Base-by-base conservation (phyloP, 2,113 vertebrate species). In the Apus apus region DNA sequence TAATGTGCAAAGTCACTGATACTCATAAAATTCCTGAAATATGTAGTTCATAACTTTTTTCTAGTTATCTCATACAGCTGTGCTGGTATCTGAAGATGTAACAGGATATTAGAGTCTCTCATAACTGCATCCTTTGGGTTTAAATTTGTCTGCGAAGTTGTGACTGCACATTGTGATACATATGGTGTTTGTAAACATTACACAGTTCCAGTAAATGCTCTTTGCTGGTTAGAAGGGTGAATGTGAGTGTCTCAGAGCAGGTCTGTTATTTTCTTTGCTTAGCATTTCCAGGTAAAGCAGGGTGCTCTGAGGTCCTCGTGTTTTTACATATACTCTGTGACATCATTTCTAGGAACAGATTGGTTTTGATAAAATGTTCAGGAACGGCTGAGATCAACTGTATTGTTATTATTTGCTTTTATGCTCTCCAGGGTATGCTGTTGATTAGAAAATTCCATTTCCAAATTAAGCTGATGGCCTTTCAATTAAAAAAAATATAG, bases 301-400 rank as follows among this genome's bases (percentile, higher is more conserved):
- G 76, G 51, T 1, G 4, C 50, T 88, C 94, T 68, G 89, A 84
- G 80, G 73, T 84, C 83, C 89, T 77, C 1, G 13, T 38, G 89
- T 77, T 90, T 95, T 80, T 64, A 76, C 93, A 72, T 60, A 82
- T 18, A 60, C 89, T 95, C 78, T 79, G 82, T 77, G 89, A 94
- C 85, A 95, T 76, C 85, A 85, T 95, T 94, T 78, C 80, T 94
- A 95, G 93, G 96, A 97, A 92, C 82, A 94, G 57, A 58, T 4
- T 68, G 30, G 48, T 51, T 90, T 92, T 38, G 40, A 78, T 58
- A 83, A 85, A 92, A 73, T 29, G 8, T 73, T 91, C 90, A 86
- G 91, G 85, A 97, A 96, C 91, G 96, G 57, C 71, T 94, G 82
- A 95, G 76, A 17, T 95, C 90, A 97, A 94, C 85, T 89, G 46